Base-by-base conservation (phyloP, 2,888 invertebrate species). In the Yponomeuta evonymella region DNA sequence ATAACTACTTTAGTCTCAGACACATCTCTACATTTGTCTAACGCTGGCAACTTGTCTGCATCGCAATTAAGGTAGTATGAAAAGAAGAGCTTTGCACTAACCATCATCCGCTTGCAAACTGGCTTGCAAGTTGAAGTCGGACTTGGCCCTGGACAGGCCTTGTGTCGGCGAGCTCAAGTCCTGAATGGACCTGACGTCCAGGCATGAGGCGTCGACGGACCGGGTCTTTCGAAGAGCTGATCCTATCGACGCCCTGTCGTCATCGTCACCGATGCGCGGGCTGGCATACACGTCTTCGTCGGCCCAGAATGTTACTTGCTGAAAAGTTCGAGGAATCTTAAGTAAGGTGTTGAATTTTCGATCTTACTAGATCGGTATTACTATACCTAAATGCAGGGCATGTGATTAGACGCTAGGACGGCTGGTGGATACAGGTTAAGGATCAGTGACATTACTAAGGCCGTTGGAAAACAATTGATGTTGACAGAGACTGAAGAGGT, bases 131-230 rank as follows among this genome's bases (percentile, higher is more conserved):
- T 97, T 97, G 80, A 96, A 96, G 85, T 97, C 97, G 23, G 97
- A 97, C 87, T 97, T 96, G 75, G 97, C 97, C 77, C 97, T 94
- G 66, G 96, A 95, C 48, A 96, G 83, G 6, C 94, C 94, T 77
- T 94, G 94, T 68, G 94, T 87, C 62, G 95, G 95, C 11, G 94
- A 94, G 51, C 93, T 94, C 71, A 94, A 93, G 71, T 95, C 94
- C 66, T 93, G 94, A 79, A 96, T 93, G 76, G 95, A 95, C 74
- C 97, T 94, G 78, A 97, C 95, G 79, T 97, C 97, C 74, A 97
- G 93, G 80, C 96, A 97, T 3, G 97, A 97, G 2, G 97, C 97
- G 81, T 97, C 97, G 87, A 97, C 96, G 74, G 97, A 97, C 80
- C 97, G 95, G 12, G 97, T 97, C 88, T 97, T 97, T 78, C 97